Evolutionary conservation across 2,888 invertebrate genomes (phyloP).

Genomic region (Lydus trimaculatus): DNA sequence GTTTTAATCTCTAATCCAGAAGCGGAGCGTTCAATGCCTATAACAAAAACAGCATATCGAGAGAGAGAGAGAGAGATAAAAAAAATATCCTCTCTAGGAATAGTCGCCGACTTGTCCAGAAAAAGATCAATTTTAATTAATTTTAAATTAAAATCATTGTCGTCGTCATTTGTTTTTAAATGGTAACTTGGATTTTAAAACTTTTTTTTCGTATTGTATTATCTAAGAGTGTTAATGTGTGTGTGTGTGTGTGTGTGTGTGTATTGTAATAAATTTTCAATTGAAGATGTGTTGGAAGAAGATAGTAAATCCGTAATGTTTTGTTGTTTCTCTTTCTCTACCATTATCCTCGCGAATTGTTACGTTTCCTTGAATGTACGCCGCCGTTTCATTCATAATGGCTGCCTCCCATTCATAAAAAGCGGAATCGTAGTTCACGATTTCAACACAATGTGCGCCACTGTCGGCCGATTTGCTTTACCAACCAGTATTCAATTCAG

Average conservation of each 20-base stretch:
- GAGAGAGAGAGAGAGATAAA: neutral
- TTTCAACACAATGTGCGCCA: conserved; percentile 53
- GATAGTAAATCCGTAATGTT: neutral
- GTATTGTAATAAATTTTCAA: neutral
- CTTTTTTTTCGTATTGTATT: neutral
- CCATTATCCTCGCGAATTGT: conserved; percentile 30
- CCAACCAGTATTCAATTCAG: conserved; percentile 48
- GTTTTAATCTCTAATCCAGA: conserved; percentile 9
- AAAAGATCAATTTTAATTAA: neutral
- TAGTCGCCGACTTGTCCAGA: neutral
- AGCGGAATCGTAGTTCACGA: conserved; percentile 61
- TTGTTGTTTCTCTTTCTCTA: conserved; percentile 5
- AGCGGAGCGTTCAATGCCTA: conserved; percentile 1
- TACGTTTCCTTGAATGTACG: conserved; percentile 61
- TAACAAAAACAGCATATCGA: neutral
- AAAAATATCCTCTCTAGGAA: neutral
- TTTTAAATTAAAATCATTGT: neutral
- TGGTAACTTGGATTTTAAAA: neutral
- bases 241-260: neutral
- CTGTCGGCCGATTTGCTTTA: conserved; percentile 47
- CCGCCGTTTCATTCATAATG: conserved; percentile 75
- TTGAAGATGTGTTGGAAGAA: neutral
- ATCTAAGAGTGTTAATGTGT: too few species aligned
- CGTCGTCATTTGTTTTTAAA: neutral
- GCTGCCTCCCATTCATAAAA: conserved; percentile 78